Percentiles rank a stretch among this genome's conserved stretches.
Conservation (phyloP, 1,140 invertebrate species). For the Phocides pigmalion region DNA sequence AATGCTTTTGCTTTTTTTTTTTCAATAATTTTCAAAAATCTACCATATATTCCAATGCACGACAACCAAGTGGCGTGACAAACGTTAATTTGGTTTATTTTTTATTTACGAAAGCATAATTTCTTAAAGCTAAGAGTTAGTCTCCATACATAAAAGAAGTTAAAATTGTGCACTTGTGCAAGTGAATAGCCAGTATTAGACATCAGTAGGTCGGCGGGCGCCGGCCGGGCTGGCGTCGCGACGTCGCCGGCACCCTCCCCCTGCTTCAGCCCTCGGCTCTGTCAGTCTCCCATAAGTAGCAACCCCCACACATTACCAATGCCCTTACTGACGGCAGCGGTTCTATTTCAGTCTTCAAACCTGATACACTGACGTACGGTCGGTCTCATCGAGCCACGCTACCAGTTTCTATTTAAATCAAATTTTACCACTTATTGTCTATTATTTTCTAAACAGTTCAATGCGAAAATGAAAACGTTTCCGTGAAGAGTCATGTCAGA, state of each 20-base stretch:
- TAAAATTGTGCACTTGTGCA: conserved; percentile 37
- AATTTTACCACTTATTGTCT: conserved; percentile 7
- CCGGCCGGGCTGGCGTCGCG: conserved; percentile 76
- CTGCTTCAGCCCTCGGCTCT: conserved; percentile 38
- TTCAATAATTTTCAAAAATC: no score
- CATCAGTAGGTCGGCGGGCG: conserved; percentile 61
- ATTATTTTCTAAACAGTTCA: conserved; percentile 30
- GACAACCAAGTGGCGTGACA: no score
- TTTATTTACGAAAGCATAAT: not conserved
- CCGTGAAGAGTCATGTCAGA: conserved; percentile 72
- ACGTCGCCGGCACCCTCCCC: conserved; percentile 54
- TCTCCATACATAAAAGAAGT: conserved; percentile 9
- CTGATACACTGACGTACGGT: not conserved
- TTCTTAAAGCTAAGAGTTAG: no score
- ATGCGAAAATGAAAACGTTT: conserved; percentile 48
- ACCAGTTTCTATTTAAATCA: no score
- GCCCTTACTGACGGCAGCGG: conserved; percentile 28
- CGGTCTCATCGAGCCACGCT: no score
- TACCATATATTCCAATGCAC: no score
- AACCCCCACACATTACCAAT: conserved; percentile 34
- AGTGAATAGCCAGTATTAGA: conserved; percentile 63
- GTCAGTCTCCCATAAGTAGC: conserved; percentile 26
- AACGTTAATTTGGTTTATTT: not conserved
- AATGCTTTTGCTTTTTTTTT: no score
- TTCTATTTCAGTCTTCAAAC: conserved; percentile 25